Base-by-base conservation (phyloP, 2,888 invertebrate species). In the Trissonchulus latispiculum region DNA sequence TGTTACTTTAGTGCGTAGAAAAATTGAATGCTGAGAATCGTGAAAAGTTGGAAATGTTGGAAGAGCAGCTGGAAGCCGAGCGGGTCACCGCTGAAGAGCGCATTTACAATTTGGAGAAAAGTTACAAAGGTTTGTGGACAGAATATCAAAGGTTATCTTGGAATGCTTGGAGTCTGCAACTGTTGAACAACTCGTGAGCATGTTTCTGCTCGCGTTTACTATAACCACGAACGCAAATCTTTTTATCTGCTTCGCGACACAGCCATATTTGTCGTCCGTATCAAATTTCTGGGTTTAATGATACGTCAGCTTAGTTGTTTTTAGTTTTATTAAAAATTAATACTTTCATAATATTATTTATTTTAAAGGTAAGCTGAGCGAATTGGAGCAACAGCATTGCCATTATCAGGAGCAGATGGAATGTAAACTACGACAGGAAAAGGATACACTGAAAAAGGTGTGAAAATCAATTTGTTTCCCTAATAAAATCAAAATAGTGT, bases 11-110 rank as follows among this genome's bases (percentile, higher is more conserved):
- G 80, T 78, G 82, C 28, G 73, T 82, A 23, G 80, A 82, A 66
- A 80, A 79, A 28, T 78, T 82, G 29, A 81, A 80, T 3, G 79
- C 79, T 70, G 82, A 82, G 72, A 82, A 81, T 61, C 81, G 82
- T 59, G 76, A 75, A 15, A 77, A 79, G 1, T 80, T 79, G 68
- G 81, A 82, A 69, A 78, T 80, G 62, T 82, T 79, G 70, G 81
- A 82, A 70, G 75, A 77, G 61, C 74, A 80, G 31, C 75, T 82
- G 37, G 77, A 78, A 8, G 76, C 77, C 29, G 75, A 64, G 36
- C 72, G 78, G 18, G 73, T 72, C 15, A 76, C 78, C 68, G 80
- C 81, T 1, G 82, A 82, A 68, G 77, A 79, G 28, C 76, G 82
- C 2, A 81, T 82, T 66, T 78, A 78, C 71, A 76, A 78, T 0